phyloP scores from a whole-genome alignment of 2,113 vertebrate genomes.

The Catharus bicknelli region DNA sequence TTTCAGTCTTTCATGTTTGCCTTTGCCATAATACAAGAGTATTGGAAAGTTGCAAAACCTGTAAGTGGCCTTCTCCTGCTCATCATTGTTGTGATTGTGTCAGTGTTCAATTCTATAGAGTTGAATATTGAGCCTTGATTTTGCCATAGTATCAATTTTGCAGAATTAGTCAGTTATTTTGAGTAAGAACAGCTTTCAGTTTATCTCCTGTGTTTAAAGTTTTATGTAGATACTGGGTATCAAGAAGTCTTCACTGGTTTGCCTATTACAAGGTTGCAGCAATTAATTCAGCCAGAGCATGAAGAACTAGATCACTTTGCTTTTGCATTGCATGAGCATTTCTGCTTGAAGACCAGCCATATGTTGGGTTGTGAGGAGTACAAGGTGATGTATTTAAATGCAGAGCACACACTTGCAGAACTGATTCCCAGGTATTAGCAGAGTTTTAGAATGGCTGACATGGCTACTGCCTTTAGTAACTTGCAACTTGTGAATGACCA shows the following conservation, averaged over 20 bases:
- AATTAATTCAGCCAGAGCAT: background rate
- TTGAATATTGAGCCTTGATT: background rate
- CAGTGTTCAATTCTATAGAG: background rate
- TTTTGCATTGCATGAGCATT: background rate
- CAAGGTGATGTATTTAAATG: background rate
- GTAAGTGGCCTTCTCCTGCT: background rate
- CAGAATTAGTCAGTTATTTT: background rate
- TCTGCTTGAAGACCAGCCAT: background rate
- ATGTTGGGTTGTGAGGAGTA: background rate
- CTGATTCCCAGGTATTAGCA: background rate
- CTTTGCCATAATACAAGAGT: constrained; percentile 28
- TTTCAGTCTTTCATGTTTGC: constrained; percentile 26
- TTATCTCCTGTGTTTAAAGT: background rate
- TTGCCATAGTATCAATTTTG: background rate
- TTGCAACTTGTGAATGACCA: background rate
- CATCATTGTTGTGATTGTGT: background rate
- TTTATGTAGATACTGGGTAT: background rate
- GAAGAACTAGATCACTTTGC: background rate
- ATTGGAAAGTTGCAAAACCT: constrained; percentile 34
- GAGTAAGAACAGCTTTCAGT: background rate
- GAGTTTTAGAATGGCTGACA: background rate
- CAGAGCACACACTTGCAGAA: background rate
- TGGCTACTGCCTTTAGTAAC: background rate
- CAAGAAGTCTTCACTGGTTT: background rate
- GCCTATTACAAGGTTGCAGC: background rate